Percentiles rank a stretch among this genome's conserved stretches.
phyloP scores from a whole-genome alignment of 1,140 invertebrate species.

The Triops cancriformis region DNA sequence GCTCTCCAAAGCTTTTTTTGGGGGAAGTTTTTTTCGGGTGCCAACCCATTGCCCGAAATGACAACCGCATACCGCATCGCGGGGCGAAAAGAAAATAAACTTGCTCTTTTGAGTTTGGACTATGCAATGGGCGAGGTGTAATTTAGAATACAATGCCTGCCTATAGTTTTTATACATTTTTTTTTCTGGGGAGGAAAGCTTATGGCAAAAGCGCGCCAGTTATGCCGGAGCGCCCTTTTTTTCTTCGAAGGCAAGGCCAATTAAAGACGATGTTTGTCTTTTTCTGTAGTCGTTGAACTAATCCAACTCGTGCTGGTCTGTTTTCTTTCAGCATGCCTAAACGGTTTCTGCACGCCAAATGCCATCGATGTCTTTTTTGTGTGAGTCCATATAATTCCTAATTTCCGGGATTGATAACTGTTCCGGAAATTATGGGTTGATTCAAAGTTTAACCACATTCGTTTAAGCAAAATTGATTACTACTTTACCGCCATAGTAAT shows the following conservation, averaged over 20 bases:
- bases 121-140: not conserved
- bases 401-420: too few relatives aligned
- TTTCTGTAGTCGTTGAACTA: not conserved
- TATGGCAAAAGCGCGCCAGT: not conserved
- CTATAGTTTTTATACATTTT: not conserved
- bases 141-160: not conserved
- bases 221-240: not conserved
- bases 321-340: not conserved
- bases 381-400: too few relatives aligned
- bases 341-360: not conserved
- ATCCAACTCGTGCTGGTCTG: not conserved
- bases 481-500: not conserved
- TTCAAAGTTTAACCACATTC: too few relatives aligned
- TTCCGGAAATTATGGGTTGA: too few relatives aligned
- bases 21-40: not conserved
- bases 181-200: not conserved
- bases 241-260: not conserved
- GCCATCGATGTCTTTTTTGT: too few relatives aligned
- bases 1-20: not conserved
- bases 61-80: slow-evolving; percentile 4
- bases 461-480: too few relatives aligned
- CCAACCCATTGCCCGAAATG: slow-evolving; percentile 1
- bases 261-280: not conserved
- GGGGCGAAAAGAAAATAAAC: slow-evolving; percentile 10
- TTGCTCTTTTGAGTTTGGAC: not conserved